phyloP scores from a whole-genome alignment of 2,113 vertebrate species.

The Martes martes region DNA sequence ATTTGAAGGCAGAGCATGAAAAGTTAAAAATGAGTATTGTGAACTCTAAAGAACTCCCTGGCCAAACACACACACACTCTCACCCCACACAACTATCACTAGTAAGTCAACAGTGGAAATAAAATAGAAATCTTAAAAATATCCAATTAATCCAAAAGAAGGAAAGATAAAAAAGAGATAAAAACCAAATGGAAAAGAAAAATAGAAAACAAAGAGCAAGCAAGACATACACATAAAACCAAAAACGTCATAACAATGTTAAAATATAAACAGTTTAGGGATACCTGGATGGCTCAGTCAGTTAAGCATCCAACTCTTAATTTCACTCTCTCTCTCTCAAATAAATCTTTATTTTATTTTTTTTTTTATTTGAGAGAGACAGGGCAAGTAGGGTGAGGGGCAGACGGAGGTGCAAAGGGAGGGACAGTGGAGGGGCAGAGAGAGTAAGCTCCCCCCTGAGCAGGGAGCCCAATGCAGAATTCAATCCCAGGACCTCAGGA shows the following conservation, averaged over 20 bases:
- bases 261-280: not conserved
- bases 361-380: too few relatives aligned
- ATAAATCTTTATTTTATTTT: not conserved
- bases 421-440: too few relatives aligned
- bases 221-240: not conserved
- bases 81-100: not conserved
- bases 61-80: not conserved
- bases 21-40: not conserved
- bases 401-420: too few relatives aligned
- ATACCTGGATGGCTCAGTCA: not conserved
- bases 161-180: not conserved
- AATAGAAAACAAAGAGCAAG: not conserved
- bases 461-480: too few relatives aligned
- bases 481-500: too few relatives aligned
- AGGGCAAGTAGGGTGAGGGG: too few relatives aligned
- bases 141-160: not conserved
- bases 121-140: not conserved
- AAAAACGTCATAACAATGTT: not conserved
- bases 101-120: not conserved
- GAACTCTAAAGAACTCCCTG: not conserved
- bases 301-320: not conserved
- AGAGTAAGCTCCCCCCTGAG: too few relatives aligned
- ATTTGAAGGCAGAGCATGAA: not conserved
- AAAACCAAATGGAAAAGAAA: not conserved
- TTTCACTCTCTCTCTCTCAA: not conserved